Percentiles rank a stretch among this genome's conserved stretches.
phyloP scores from a whole-genome alignment of 1,140 invertebrate species.

The Zeugodacus cucurbitae region DNA sequence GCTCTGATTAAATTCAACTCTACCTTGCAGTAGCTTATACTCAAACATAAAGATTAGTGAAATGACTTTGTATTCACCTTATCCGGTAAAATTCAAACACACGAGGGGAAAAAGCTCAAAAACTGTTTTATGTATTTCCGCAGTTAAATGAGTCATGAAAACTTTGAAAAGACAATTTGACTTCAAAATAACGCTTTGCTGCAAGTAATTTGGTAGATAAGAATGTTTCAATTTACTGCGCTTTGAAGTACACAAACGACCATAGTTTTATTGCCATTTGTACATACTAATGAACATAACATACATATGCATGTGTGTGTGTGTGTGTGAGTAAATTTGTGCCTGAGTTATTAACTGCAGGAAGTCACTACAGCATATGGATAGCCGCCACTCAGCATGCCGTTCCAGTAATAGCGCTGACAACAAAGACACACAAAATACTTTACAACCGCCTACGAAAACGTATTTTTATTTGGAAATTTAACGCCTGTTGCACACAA shows the following conservation, averaged over 20 bases:
- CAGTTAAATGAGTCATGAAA: background rate
- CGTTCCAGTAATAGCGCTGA: background rate
- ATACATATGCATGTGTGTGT: background rate
- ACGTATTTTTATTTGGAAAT: background rate
- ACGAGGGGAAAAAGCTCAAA: background rate
- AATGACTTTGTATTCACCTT: background rate
- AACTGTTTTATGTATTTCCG: background rate
- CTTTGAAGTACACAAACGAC: background rate
- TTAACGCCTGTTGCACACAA: slow-evolving; percentile 16
- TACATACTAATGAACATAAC: background rate
- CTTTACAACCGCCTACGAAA: background rate
- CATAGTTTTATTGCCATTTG: background rate
- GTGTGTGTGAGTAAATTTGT: background rate
- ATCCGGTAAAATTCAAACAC: background rate
- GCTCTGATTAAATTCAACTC: no score
- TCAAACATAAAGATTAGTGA: background rate
- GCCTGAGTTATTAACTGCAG: background rate
- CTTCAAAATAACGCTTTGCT: background rate
- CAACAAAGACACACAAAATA: background rate
- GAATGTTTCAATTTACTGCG: background rate
- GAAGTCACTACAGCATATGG: background rate
- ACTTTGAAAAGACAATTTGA: background rate
- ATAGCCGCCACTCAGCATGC: background rate
- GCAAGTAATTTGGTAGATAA: background rate
- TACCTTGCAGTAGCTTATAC: no score